A percentile compares a stretch with the other conserved stretches of the same genome.
These are phyloP conservation scores for Callospermophilus lateralis DNA, from an alignment of 2,113 vertebrate genomes.

Conservation along the genomic window DNA sequence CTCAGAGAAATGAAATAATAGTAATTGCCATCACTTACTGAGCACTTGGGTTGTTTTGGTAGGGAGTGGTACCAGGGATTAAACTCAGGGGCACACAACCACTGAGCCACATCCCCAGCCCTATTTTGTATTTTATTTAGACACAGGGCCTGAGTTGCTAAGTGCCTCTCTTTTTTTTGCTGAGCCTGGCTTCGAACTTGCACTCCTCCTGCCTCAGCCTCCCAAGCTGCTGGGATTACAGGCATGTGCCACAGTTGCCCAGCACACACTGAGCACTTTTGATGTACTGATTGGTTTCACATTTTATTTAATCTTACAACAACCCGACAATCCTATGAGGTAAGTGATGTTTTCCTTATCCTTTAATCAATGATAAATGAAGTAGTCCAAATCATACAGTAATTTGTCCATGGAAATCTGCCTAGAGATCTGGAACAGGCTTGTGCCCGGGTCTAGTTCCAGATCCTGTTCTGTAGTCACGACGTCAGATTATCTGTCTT, in stretches of 20 bases:
- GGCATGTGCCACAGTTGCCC: too few relatives aligned
- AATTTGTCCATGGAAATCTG: not conserved
- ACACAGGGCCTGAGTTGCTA: too few relatives aligned
- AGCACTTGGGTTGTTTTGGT: too few relatives aligned
- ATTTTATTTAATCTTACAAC: slow-evolving; percentile 18
- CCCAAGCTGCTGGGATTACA: too few relatives aligned
- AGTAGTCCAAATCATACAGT: not conserved
- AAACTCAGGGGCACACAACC: too few relatives aligned
- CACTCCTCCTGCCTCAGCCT: too few relatives aligned
- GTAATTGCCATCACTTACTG: not conserved
- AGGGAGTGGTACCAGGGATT: too few relatives aligned
- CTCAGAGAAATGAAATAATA: not conserved
- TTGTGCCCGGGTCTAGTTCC: not conserved
- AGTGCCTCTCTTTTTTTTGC: too few relatives aligned
- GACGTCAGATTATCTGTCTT: not conserved
- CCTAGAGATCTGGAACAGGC: not conserved
- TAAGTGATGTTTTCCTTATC: slow-evolving; percentile 31
- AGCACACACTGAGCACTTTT: not conserved
- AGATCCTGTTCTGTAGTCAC: not conserved
- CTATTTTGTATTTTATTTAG: too few relatives aligned
- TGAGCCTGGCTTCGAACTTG: too few relatives aligned
- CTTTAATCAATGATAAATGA: not conserved
- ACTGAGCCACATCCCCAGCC: too few relatives aligned
- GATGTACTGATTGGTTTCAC: not conserved
- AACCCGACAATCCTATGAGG: slow-evolving; percentile 6